Percentiles rank a stretch among this genome's conserved stretches.
Conservation (phyloP, 2,888 invertebrate genomes). For the Caenorhabditis sp. region DNA sequence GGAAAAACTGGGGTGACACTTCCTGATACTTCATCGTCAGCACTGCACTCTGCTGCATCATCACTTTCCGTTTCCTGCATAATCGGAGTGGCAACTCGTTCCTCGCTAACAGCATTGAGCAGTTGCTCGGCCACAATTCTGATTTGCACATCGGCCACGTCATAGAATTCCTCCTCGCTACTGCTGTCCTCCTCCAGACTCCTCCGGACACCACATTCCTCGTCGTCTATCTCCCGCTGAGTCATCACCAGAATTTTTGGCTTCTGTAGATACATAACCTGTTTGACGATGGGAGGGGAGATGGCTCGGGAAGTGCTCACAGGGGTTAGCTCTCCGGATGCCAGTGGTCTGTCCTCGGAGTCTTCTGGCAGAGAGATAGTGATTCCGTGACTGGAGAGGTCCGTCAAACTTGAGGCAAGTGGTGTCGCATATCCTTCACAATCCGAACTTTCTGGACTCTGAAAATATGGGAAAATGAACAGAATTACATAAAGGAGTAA, state of each 20-base stretch:
- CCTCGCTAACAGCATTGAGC: slow-evolving; percentile 3
- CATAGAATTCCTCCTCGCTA: slow-evolving; percentile 14
- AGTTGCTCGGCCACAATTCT: slow-evolving; percentile 24
- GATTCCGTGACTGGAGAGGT: slow-evolving; percentile 4
- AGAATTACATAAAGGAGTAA: neutral
- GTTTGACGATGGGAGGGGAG: slow-evolving; percentile 31
- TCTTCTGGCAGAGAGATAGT: slow-evolving; percentile 14
- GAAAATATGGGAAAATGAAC: neutral
- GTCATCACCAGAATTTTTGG: slow-evolving; percentile 50
- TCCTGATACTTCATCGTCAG: slow-evolving; percentile 2
- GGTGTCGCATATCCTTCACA: slow-evolving; percentile 55
- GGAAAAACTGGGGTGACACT: neutral
- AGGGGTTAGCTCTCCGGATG: slow-evolving; percentile 43
- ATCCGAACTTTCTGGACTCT: slow-evolving; percentile 55
- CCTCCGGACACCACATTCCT: slow-evolving; percentile 9
- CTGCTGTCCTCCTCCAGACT: neutral
- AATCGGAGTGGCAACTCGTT: neutral
- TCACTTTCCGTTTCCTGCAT: neutral
- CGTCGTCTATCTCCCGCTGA: slow-evolving; percentile 23
- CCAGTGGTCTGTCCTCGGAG: neutral
- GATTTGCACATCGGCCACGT: slow-evolving; percentile 12
- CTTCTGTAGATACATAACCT: slow-evolving; percentile 44
- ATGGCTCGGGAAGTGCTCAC: slow-evolving; percentile 24
- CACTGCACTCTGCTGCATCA: neutral
- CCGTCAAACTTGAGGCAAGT: slow-evolving; percentile 36